Evolutionary conservation across 2,797 vertebrate species (phyloP).

Genomic region (Anguilla megastoma): DNA sequence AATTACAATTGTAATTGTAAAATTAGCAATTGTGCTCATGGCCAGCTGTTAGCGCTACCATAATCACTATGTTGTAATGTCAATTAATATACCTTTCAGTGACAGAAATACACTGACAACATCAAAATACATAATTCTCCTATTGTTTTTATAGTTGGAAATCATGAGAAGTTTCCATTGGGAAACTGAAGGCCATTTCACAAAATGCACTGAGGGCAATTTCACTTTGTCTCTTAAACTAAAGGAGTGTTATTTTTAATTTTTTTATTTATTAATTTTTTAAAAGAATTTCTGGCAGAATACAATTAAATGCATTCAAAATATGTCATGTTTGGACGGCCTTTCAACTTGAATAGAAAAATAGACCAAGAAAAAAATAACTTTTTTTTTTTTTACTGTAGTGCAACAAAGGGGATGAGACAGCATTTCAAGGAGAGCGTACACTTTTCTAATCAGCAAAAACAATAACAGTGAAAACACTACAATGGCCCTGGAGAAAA

Average conservation of each 20-base stretch:
- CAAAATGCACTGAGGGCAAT: neutral
- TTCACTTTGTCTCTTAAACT: neutral
- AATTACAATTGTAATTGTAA: neutral
- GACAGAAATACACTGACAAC: neutral
- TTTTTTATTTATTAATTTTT: neutral
- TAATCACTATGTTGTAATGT: too few species aligned
- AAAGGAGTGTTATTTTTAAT: neutral
- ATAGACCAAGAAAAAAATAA: neutral
- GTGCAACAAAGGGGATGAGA: neutral
- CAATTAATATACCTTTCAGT: too few species aligned
- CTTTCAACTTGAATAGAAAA: neutral
- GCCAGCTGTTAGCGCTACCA: neutral
- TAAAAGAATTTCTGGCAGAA: neutral
- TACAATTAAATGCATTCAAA: neutral
- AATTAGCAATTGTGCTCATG: neutral
- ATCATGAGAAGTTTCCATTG: neutral
- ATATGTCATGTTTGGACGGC: neutral
- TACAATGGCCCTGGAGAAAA: conserved; percentile 7
- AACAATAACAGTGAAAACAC: conserved; percentile 44
- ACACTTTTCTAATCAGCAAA: conserved; percentile 32
- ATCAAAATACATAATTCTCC: neutral
- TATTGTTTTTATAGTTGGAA: neutral
- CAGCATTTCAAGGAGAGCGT: neutral
- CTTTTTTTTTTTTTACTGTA: neutral
- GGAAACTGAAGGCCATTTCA: neutral